Base-by-base conservation (phyloP, 2,797 vertebrate species). In the Otolemur crassicaudatus region DNA sequence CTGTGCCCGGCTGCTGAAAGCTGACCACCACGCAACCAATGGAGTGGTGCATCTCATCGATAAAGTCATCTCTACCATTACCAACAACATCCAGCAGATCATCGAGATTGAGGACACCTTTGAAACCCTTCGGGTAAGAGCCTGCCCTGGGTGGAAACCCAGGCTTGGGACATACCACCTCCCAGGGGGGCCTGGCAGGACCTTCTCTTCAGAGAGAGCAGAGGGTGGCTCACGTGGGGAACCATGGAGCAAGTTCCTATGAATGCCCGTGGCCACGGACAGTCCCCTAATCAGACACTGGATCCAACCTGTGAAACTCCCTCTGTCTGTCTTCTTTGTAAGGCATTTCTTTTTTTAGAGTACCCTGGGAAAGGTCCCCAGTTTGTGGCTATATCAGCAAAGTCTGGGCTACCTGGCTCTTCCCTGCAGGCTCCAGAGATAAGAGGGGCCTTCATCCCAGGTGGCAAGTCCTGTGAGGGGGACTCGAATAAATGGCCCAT, bases 1-100 rank as follows among this genome's bases (percentile, higher is more conserved):
- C 98, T 99, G 99, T 27, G 99, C 99, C 37, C 99, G 99, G 86
- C 98, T 99, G 77, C 97, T 99, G 97, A 99, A 99, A 98, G 99
- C 99, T 0, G 99, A 99, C 98, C 99, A 99, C 90, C 99, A 99
- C 0, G 99, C 99, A 53, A 99, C 99, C 97, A 99, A 99, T 0
- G 99, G 99, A 0, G 99, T 99, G 46, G 99, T 99, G 14, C 99
- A 99, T 1, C 99, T 99, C 90, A 99, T 99, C 0, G 99, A 99
- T 97, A 99, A 99, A 46, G 99, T 99, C 98, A 99, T 99, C n/a
- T 99, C 99, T 9, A 99, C 99, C 82, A 94, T 99, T 23, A 99
- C 99, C 65, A 99, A 99, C 98, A 99, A 98, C 86, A 98, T 99
- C 72, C 98, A 99, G 96, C 98, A 99, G 19, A 96, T 99, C 89